A percentile compares a stretch with the other conserved stretches of the same genome.
Conservation (phyloP, 2,888 invertebrate genomes). For the Cryptus armator region DNA sequence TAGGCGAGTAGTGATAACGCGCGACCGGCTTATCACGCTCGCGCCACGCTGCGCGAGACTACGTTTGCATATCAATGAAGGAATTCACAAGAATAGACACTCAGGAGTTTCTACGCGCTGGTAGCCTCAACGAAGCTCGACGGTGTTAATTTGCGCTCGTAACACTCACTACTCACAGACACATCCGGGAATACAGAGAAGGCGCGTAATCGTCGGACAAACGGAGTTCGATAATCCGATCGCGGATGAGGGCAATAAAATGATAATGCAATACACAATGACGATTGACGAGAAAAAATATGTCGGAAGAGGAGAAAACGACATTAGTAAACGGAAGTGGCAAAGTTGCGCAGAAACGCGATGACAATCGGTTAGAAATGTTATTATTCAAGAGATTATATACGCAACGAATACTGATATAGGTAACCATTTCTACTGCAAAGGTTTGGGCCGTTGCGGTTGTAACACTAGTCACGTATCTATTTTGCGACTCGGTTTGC, state of each 20-base stretch:
- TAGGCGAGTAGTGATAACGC: slow-evolving; percentile 43
- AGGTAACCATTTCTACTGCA: neutral
- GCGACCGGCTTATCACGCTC: slow-evolving; percentile 55
- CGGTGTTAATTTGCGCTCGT: slow-evolving; percentile 21
- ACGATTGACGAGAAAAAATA: neutral
- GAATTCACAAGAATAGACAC: slow-evolving; percentile 48
- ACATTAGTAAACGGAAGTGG: slow-evolving; percentile 48
- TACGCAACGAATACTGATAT: neutral
- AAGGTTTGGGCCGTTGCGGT: slow-evolving; percentile 54
- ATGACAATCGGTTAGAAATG: slow-evolving; percentile 39
- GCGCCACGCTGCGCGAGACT: slow-evolving; percentile 39
- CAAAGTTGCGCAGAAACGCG: slow-evolving; percentile 50
- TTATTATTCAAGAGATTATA: slow-evolving; percentile 42
- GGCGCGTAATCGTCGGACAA: too few species aligned
- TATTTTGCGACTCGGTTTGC: slow-evolving; percentile 67
- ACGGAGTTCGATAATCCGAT: too few species aligned
- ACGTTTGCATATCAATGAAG: slow-evolving; percentile 63
- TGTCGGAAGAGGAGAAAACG: neutral
- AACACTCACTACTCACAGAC: too few species aligned
- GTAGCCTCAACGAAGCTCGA: neutral
- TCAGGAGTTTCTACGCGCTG: slow-evolving; percentile 7
- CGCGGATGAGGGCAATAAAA: slow-evolving; percentile 6
- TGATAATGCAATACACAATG: neutral
- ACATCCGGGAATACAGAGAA: too few species aligned
- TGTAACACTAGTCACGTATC: slow-evolving; percentile 67